Percentiles rank a stretch among this genome's conserved stretches.
Conservation (phyloP, 1,140 invertebrate species). For the Bombus huntii region DNA sequence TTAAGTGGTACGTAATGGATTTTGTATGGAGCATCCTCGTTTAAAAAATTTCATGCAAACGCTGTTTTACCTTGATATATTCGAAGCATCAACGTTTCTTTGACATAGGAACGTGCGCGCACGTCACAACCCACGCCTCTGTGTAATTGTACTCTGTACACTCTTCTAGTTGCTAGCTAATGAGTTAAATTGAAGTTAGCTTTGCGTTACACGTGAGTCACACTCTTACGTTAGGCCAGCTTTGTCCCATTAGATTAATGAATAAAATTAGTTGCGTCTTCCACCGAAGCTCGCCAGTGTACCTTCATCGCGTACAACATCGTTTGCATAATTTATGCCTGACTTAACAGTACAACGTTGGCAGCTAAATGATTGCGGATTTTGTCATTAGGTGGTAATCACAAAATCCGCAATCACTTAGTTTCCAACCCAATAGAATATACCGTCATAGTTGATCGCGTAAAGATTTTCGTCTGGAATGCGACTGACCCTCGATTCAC, state of each 20-base stretch:
- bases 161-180: constrained; percentile 23
- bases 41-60: neutral
- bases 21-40: neutral
- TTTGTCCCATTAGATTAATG: constrained; percentile 40
- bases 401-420: too few relatives aligned
- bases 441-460: too few relatives aligned
- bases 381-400: too few relatives aligned
- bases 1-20: neutral
- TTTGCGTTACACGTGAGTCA: constrained; percentile 34
- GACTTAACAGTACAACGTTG: neutral
- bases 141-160: constrained; percentile 14
- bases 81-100: neutral
- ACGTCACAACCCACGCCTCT: neutral
- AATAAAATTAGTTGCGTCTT: constrained; percentile 46
- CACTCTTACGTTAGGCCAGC: constrained; percentile 27
- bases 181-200: constrained; percentile 46
- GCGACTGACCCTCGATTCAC: neutral
- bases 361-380: too few relatives aligned
- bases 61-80: neutral
- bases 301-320: neutral
- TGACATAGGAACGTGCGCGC: neutral
- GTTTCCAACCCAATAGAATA: neutral
- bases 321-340: constrained; percentile 37
- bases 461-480: neutral
- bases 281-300: neutral